A percentile compares a stretch with the other conserved stretches of the same genome.
Evolutionary conservation across 2,113 vertebrate species (phyloP).

Genomic region (Acrocephalus arundinaceus): DNA sequence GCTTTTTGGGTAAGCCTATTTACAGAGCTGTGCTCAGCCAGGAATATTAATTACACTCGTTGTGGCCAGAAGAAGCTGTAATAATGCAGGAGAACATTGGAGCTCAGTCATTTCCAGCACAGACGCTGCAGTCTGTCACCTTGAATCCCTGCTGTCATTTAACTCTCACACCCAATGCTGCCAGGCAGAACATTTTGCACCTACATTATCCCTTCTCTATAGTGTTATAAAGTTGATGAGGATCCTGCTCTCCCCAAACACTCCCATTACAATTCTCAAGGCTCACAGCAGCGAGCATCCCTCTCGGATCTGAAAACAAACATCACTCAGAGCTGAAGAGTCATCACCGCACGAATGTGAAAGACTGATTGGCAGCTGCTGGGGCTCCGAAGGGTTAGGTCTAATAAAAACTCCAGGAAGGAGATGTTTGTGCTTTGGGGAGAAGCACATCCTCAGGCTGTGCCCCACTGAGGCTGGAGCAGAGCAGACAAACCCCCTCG

Average conservation of each 20-base stretch:
- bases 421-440: background rate
- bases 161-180: background rate
- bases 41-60: background rate
- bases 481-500: background rate
- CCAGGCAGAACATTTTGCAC: background rate
- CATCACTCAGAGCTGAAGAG: background rate
- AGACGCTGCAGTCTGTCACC: conserved; percentile 26
- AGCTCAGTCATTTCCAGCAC: background rate
- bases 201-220: background rate
- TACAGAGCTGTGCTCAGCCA: background rate
- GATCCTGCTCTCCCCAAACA: background rate
- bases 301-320: background rate
- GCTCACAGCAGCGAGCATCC: background rate
- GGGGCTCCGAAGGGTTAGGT: background rate
- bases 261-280: background rate
- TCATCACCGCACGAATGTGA: background rate
- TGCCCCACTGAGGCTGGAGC: background rate
- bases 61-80: background rate
- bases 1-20: background rate
- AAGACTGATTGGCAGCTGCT: background rate
- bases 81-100: background rate
- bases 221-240: background rate
- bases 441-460: background rate
- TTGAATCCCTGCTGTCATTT: background rate
- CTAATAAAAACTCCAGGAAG: background rate